Percentiles rank a stretch among this genome's conserved stretches.
Evolutionary conservation across 2,888 invertebrate genomes (phyloP).

Genomic region (Periphyllus acericola): DNA sequence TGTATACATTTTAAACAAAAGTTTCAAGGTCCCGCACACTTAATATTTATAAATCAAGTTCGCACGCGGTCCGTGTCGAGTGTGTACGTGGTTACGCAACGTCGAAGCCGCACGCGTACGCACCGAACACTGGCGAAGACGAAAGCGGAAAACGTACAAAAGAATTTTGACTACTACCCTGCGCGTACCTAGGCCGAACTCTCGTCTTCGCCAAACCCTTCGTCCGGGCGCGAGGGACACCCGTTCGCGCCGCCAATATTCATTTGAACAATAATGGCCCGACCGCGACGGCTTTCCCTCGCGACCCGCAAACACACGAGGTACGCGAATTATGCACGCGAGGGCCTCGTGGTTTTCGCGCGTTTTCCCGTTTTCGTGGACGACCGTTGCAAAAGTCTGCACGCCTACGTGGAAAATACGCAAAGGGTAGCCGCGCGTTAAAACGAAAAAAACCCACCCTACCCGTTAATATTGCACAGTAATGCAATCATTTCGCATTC

Average conservation of each 20-base stretch:
- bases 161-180: background rate
- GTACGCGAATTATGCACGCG: background rate
- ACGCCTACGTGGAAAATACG: too few relatives aligned
- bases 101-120: too few relatives aligned
- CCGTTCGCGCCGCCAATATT: background rate
- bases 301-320: too few relatives aligned
- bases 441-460: background rate
- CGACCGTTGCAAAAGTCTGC: too few relatives aligned
- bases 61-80: background rate
- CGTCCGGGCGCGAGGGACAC: background rate
- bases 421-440: background rate
- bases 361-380: background rate
- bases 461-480: background rate
- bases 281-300: background rate
- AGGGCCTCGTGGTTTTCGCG: background rate
- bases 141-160: background rate
- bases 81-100: too few relatives aligned
- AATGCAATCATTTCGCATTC: background rate
- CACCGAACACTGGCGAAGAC: too few relatives aligned
- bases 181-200: background rate
- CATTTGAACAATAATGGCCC: background rate
- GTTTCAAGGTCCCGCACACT: background rate
- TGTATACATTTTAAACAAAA: background rate
- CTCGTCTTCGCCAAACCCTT: constrained; percentile 4
- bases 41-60: constrained; percentile 16